These are phyloP conservation scores for Byasa hedistus DNA, from an alignment of 2,888 invertebrate species.

Conservation along the genomic window DNA sequence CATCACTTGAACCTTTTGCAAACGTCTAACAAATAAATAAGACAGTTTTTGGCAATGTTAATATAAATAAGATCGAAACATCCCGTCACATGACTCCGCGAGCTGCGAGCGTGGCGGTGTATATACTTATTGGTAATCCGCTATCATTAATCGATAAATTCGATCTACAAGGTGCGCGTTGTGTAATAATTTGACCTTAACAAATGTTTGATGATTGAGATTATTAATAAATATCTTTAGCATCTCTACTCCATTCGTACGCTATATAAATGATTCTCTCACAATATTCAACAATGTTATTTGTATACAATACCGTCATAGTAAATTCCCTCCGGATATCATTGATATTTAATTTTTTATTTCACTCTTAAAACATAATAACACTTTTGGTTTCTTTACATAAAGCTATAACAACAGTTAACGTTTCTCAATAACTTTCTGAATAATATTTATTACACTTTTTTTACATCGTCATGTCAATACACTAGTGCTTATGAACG, in stretches of 20 bases:
- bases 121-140: conserved; percentile 11
- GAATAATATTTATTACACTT: conserved; percentile 58
- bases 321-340: background rate
- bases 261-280: background rate
- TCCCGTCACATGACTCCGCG: conserved; percentile 28
- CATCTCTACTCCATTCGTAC: background rate
- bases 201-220: conserved; percentile 4
- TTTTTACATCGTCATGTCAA: conserved; percentile 51
- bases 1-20: conserved; percentile 31
- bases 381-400: conserved; percentile 76
- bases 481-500: conserved; percentile 45
- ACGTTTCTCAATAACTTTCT: conserved; percentile 65
- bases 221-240: conserved; percentile 5
- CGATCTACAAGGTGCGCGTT: conserved; percentile 4
- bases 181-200: background rate
- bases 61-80: conserved; percentile 42
- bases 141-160: background rate
- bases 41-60: conserved; percentile 76
- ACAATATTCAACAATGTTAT: conserved; percentile 16
- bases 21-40: conserved; percentile 35
- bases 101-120: conserved; percentile 29
- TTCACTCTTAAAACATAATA: conserved; percentile 72
- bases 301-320: conserved; percentile 12
- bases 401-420: conserved; percentile 78
- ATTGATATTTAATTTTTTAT: conserved; percentile 25